These are phyloP conservation scores for Melanotus villosus DNA, from an alignment of 2,888 invertebrate species.

Conservation along the genomic window DNA sequence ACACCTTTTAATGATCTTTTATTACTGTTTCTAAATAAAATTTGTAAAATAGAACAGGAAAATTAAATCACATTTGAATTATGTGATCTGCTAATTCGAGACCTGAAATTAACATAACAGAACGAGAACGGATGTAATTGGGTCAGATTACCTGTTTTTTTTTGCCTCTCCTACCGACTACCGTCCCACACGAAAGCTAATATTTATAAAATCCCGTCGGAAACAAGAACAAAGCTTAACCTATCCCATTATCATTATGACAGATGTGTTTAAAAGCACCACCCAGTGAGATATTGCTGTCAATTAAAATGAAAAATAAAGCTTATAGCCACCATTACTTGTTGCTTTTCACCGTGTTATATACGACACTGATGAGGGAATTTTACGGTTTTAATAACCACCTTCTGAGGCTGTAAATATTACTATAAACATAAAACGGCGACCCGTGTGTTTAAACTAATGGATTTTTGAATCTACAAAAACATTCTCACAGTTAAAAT, in stretches of 20 bases:
- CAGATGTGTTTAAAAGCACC: slow-evolving; percentile 26
- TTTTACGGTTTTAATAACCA: neutral
- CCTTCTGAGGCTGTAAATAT: neutral
- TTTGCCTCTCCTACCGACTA: neutral
- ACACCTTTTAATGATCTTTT: neutral
- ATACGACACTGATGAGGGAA: neutral
- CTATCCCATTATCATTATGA: slow-evolving; percentile 20
- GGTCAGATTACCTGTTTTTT: slow-evolving; percentile 6
- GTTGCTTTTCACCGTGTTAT: slow-evolving; percentile 1
- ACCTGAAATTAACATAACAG: neutral
- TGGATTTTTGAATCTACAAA: too few relatives aligned
- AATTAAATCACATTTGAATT: neutral
- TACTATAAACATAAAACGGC: too few relatives aligned
- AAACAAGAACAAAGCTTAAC: slow-evolving; percentile 15
- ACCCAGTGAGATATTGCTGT: slow-evolving; percentile 29
- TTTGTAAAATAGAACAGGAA: neutral
- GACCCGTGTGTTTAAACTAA: too few relatives aligned
- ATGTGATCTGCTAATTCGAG: neutral
- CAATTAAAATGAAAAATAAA: slow-evolving; percentile 36
- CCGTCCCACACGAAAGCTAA: slow-evolving; percentile 13
- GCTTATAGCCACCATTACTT: slow-evolving; percentile 22
- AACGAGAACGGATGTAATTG: slow-evolving; percentile 2
- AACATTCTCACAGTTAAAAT: too few relatives aligned
- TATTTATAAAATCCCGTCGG: slow-evolving; percentile 18
- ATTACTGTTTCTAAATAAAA: neutral